Base-by-base conservation (phyloP, 2,113 vertebrate genomes). In the Malurus elegans region DNA sequence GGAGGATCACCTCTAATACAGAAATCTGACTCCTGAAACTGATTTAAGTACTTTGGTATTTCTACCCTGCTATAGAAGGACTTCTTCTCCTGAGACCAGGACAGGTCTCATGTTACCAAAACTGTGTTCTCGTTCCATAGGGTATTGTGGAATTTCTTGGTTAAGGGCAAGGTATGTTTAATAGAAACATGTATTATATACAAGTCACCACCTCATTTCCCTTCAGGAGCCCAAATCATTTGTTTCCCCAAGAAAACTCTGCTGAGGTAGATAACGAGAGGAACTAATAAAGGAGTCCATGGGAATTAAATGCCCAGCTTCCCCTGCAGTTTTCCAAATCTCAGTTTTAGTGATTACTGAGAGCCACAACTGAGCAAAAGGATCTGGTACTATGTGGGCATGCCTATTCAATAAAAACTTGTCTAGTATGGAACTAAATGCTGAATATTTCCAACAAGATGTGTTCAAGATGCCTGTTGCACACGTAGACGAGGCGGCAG, bases 1-100 rank as follows among this genome's bases (percentile, higher is more conserved):
- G 9, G 5, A 8, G 0, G 6, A 57, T 53, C 9, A 1, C 4
- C 12, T 74, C 54, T 24, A 45, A 40, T 7, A 45, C 1, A 71
- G 8, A 58, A 20, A 20, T 54, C 12, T 25, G 15, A 71, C 58
- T 73, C 28, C 23, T 74, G 19, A 83, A 84, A 70, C 5, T 71
- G 20, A 57, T 34, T 25, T 26, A 64, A 90, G 38, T 51, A 32
- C 15, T 79, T 66, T 16, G 4, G 11, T 62, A 45, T 50, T 91
- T 57, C 42, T 54, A 18, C 6, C 10, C n/a, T 32, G 38, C 19
- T 70, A 9, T 17, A 13, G 31, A 48, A 88, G 14, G 8, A 36
- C 15, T 34, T 42, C 32, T 48, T 12, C 17, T 36, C 36, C 36
- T 38, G 38, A 38, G 38, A 61, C 12, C 25, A 88, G 4, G 51